A percentile compares a stretch with the other conserved stretches of the same genome.
Evolutionary conservation across 2,797 vertebrate genomes (phyloP).

Genomic region (Erethizon dorsatum): DNA sequence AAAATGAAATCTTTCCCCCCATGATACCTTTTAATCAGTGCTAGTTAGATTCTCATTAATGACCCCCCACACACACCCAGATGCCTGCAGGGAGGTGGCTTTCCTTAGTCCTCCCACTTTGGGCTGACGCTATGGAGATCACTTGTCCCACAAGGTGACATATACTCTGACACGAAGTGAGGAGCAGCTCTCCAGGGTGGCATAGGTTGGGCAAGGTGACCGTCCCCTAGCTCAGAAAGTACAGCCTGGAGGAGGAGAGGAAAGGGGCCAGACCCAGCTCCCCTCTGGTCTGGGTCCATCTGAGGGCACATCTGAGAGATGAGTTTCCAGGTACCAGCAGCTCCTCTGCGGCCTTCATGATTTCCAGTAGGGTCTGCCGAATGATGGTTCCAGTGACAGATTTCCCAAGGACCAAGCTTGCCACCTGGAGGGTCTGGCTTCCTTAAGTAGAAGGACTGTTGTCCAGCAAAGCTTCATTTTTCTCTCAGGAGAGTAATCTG

Average conservation of each 20-base stretch:
- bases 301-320: not conserved
- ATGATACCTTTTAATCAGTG: not conserved
- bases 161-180: not conserved
- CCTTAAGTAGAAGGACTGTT: not conserved
- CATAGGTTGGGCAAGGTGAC: not conserved
- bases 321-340: not conserved
- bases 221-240: not conserved
- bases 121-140: not conserved
- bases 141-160: not conserved
- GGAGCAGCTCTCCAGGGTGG: not conserved
- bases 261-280: not conserved
- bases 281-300: not conserved
- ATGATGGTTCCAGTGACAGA: not conserved
- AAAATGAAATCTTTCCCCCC: not conserved
- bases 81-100: not conserved
- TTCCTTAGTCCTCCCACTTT: slow-evolving; percentile 3
- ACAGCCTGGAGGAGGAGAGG: not conserved
- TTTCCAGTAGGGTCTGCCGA: not conserved
- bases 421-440: not conserved
- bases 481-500: not conserved
- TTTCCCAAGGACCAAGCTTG: not conserved
- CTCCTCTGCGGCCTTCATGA: not conserved
- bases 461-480: not conserved
- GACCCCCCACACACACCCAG: not conserved
- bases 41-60: not conserved